Base-by-base conservation (phyloP, 2,113 vertebrate genomes). In the Egretta garzetta region DNA sequence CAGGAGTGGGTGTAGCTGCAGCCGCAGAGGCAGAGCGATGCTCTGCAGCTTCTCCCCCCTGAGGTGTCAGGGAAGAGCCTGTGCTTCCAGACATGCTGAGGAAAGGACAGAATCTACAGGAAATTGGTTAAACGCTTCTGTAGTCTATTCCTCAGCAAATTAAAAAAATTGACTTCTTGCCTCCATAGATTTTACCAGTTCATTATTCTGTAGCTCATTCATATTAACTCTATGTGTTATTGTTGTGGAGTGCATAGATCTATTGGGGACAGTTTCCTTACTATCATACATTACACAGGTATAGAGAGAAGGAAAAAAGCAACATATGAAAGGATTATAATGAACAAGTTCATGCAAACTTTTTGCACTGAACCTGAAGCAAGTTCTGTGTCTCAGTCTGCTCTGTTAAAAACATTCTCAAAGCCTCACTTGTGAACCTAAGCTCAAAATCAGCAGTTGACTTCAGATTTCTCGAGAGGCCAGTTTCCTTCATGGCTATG, bases 1-100 rank as follows among this genome's bases (percentile, higher is more conserved):
- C 55, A 84, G 68, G 45, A 91, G 89, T 71, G 86, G 83, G 73
- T 86, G 83, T 91, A 94, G 83, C 76, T 86, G 83, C 50, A 49
- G 80, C 80, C 86, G 67, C 0, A 0, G 32, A 84, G 80, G 59
- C 80, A 84, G 84, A 74, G 73, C 64, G 47, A 14, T n/a, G 50
- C 55, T 86, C 33, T 4, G 63, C 80, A 92, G 45, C 67, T 86
- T 77, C 56, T 49, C 37, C 56, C 33, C 47, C 37, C n/a, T 10
- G 24, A 71, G 63, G 67, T 88, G 68, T 86, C 55, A 84, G 70
- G 76, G 75, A 94, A 90, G 66, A 73, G n/a, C 63, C 27, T 67
- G 68, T 81, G 50, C 63, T 90, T 91, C 59, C 76, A 77, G 85
- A 80, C 52, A 41, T 49, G 39, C 86, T 84, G 45, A 88, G 72